Conservation (phyloP, 2,113 vertebrate species). For the Apaloderma vittatum region DNA sequence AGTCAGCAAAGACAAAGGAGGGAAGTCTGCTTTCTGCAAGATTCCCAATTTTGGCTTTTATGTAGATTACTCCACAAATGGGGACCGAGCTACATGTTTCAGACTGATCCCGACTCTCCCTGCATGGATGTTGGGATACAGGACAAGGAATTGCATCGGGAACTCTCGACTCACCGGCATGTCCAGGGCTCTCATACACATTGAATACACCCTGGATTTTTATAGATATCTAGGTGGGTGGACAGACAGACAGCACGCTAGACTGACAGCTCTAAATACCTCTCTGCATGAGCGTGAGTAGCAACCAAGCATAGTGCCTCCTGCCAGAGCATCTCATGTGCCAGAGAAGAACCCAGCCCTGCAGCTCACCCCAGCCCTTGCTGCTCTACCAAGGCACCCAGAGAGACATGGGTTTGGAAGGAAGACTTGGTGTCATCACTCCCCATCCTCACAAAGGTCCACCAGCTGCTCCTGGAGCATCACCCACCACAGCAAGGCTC, state of each 20-base stretch:
- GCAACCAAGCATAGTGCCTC: background rate
- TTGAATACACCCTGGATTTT: background rate
- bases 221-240: constrained; percentile 24
- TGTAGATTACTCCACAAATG: background rate
- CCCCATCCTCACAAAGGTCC: background rate
- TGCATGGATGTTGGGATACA: rapidly evolving
- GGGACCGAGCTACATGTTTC: background rate
- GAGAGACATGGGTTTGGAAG: rapidly evolving
- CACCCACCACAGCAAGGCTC: background rate
- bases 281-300: background rate
- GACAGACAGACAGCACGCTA: constrained; percentile 53
- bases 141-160: rapidly evolving
- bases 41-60: background rate
- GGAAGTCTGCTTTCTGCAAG: constrained; percentile 8
- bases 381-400: background rate
- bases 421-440: background rate
- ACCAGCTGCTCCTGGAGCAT: background rate
- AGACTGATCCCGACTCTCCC: background rate
- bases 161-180: background rate
- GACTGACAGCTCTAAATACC: constrained; percentile 58
- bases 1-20: constrained; percentile 3
- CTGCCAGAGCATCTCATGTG: constrained; percentile 39
- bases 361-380: background rate
- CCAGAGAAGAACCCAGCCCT: rapidly evolving
- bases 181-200: background rate